A percentile compares a stretch with the other conserved stretches of the same genome.
Evolutionary conservation across 2,113 vertebrate genomes (phyloP).

Genomic region (Rhinichthys klamathensis): DNA sequence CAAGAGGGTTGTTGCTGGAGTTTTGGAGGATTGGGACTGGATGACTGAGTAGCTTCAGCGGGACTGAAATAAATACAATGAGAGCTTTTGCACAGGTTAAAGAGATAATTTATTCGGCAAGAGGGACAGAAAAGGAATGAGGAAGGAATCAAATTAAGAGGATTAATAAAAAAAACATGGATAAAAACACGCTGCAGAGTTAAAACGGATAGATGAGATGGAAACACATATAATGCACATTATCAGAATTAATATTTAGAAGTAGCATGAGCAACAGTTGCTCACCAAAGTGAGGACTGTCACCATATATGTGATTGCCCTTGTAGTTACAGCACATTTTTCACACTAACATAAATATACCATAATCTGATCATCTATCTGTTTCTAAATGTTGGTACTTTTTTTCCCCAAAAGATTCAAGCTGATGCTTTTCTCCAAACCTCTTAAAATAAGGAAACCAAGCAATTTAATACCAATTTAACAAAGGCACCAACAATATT

Average conservation of each 20-base stretch:
- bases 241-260: neutral
- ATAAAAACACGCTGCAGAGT: neutral
- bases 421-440: neutral
- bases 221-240: neutral
- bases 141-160: neutral
- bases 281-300: neutral
- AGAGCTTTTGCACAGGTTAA: constrained; percentile 24
- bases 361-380: no score
- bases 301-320: neutral
- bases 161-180: constrained; percentile 10
- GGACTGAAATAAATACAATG: constrained; percentile 3
- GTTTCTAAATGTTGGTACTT: no score
- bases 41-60: neutral
- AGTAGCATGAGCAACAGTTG: neutral
- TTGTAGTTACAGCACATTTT: neutral
- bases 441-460: neutral
- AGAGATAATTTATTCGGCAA: constrained; percentile 23
- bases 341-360: neutral
- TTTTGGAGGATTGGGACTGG: constrained; percentile 31
- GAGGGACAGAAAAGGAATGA: constrained; percentile 7
- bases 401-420: no score
- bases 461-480: neutral
- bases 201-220: neutral
- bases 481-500: neutral
- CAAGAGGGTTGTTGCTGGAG: constrained; percentile 48